Percentiles rank a stretch among this genome's conserved stretches.
phyloP scores from a whole-genome alignment of 2,888 invertebrate genomes.

The Neoscelio sp. region DNA sequence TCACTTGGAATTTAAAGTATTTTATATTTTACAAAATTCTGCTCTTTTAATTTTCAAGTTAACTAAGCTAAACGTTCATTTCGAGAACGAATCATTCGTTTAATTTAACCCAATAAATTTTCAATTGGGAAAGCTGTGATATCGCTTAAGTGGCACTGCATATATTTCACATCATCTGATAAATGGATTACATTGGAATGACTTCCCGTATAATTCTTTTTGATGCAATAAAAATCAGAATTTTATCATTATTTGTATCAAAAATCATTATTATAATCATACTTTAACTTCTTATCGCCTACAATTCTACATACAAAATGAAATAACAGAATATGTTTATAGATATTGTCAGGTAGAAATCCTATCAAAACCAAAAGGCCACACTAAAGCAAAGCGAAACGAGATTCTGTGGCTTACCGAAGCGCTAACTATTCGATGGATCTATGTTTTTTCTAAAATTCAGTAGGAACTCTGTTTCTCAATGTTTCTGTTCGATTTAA shows the following conservation, averaged over 20 bases:
- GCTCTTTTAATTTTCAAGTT: not conserved
- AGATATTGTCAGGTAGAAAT: not conserved
- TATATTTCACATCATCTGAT: constrained; percentile 26
- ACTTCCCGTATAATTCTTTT: constrained; percentile 7
- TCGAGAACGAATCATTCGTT: not conserved
- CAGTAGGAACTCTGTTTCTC: constrained; percentile 22
- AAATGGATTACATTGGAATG: constrained; percentile 39
- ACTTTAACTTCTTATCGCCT: constrained; percentile 6
- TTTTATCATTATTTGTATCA: too few relatives aligned
- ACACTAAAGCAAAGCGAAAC: constrained; percentile 38
- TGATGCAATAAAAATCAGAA: not conserved
- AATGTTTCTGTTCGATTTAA: constrained; percentile 6
- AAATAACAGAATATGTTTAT: not conserved
- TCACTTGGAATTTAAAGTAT: too few relatives aligned
- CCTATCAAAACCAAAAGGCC: constrained; percentile 40
- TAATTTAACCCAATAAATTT: not conserved
- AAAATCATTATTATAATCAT: too few relatives aligned
- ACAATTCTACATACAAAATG: not conserved
- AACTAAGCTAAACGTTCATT: not conserved
- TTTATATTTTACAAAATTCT: too few relatives aligned
- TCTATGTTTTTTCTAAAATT: constrained; percentile 44
- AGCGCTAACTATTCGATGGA: not conserved
- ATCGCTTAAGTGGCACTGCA: not conserved
- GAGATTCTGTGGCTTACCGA: constrained; percentile 45
- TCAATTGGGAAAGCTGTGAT: not conserved